A percentile compares a stretch with the other conserved stretches of the same genome.
phyloP scores from a whole-genome alignment of 2,797 vertebrate species.

The Xerus rutilus region DNA sequence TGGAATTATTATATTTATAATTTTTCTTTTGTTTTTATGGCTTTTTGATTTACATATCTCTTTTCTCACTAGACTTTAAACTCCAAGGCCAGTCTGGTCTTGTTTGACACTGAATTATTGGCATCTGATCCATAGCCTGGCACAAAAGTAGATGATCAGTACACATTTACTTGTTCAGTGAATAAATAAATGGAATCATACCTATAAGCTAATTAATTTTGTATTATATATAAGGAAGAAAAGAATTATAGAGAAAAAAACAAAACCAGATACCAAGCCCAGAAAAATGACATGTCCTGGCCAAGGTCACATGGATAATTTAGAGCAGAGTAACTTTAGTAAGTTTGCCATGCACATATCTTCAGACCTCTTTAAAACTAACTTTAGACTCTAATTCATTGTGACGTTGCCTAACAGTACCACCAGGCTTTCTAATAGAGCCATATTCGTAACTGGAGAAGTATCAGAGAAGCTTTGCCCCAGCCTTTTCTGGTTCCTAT shows the following conservation, averaged over 20 bases:
- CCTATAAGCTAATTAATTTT: not conserved
- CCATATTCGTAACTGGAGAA: not conserved
- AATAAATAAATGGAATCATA: not conserved
- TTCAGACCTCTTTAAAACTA: not conserved
- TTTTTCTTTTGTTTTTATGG: not conserved
- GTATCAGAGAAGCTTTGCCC: not conserved
- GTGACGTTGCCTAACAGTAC: not conserved
- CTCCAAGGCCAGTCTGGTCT: not conserved
- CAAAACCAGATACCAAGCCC: not conserved
- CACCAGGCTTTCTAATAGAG: not conserved
- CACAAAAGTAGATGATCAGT: not conserved
- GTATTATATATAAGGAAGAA: not conserved
- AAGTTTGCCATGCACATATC: not conserved
- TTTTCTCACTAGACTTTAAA: slow-evolving; percentile 23
- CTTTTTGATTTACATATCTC: not conserved
- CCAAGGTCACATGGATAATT: not conserved
- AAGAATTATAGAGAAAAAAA: not conserved
- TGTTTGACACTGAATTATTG: not conserved
- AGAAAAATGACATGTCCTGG: not conserved
- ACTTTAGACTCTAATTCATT: not conserved
- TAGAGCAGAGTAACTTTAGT: not conserved
- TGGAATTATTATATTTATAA: slow-evolving; percentile 18
- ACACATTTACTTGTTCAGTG: not conserved
- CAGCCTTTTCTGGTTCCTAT: not conserved
- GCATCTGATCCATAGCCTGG: not conserved